Evolutionary conservation across 1,140 invertebrate genomes (phyloP).

Genomic region (Caenorhabditis briggsae): DNA sequence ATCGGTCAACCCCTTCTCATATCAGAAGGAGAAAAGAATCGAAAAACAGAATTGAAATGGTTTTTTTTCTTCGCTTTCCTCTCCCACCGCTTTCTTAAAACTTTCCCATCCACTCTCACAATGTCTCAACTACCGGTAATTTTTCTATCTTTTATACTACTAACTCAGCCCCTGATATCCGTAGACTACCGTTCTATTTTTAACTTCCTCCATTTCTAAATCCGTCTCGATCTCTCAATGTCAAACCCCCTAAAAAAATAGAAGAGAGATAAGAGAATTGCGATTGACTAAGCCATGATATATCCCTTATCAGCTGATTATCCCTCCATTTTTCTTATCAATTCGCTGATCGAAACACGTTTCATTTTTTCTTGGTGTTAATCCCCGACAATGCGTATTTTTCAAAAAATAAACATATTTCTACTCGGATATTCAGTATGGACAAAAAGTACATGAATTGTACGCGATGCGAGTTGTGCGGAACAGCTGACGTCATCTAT

Average conservation of each 20-base stretch:
- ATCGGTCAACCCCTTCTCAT: constrained; percentile 45
- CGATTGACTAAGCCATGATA: constrained; percentile 40
- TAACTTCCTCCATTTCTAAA: constrained; percentile 1
- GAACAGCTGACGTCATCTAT: constrained; percentile 27
- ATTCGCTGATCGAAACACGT: constrained; percentile 8
- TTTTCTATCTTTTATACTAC: not conserved
- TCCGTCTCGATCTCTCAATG: constrained; percentile 21
- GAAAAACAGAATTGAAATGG: constrained; percentile 35
- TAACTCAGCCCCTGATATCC: not conserved
- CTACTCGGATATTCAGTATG: not conserved
- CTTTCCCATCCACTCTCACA: not conserved
- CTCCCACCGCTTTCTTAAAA: not conserved
- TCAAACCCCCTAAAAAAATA: constrained; percentile 3
- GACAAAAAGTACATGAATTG: constrained; percentile 37
- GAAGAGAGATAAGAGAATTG: constrained; percentile 31
- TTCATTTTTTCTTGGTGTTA: constrained; percentile 18
- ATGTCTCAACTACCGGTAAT: not conserved
- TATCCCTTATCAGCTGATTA: constrained; percentile 50
- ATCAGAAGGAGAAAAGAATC: constrained; percentile 29
- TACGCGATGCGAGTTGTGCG: constrained; percentile 26
- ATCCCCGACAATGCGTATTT: not conserved
- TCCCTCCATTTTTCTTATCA: not conserved
- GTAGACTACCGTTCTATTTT: constrained; percentile 6
- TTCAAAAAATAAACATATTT: not conserved
- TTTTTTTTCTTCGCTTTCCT: not conserved